Percentiles rank a stretch among this genome's conserved stretches.
Evolutionary conservation across 2,113 vertebrate species (phyloP).

Genomic region (Eurystomus gularis): DNA sequence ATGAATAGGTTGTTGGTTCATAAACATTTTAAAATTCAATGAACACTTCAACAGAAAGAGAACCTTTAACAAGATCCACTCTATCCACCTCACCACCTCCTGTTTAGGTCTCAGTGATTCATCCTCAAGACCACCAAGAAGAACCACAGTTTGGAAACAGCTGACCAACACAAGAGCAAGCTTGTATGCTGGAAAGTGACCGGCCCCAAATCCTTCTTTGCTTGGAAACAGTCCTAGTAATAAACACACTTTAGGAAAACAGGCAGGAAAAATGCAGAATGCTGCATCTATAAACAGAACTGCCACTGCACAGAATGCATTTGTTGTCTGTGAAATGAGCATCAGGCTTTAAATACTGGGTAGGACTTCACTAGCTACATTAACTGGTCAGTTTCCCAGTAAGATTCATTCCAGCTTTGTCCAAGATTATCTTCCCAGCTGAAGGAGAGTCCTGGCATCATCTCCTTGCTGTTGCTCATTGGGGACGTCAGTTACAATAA

Average conservation of each 20-base stretch:
- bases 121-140: conserved; percentile 4
- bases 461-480: neutral
- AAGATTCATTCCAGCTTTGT: conserved; percentile 29
- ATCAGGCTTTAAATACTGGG: neutral
- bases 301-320: conserved; percentile 22
- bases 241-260: conserved; percentile 20
- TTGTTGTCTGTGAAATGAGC: conserved; percentile 9
- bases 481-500: conserved; percentile 12
- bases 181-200: neutral
- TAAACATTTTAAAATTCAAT: conserved; percentile 11
- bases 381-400: conserved; percentile 21
- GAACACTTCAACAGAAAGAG: neutral
- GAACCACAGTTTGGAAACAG: conserved; percentile 13
- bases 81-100: conserved; percentile 1
- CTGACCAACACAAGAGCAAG: conserved; percentile 6
- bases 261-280: neutral
- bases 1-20: neutral
- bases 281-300: conserved; percentile 36
- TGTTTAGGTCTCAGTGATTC: conserved; percentile 9
- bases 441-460: conserved; percentile 42
- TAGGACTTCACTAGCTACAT: conserved; percentile 11
- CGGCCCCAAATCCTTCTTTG: neutral
- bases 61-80: neutral
- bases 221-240: neutral
- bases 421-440: conserved; percentile 21